Evolutionary conservation across 2,797 vertebrate genomes (phyloP).

Genomic region (Gobionotothen gibberifrons): DNA sequence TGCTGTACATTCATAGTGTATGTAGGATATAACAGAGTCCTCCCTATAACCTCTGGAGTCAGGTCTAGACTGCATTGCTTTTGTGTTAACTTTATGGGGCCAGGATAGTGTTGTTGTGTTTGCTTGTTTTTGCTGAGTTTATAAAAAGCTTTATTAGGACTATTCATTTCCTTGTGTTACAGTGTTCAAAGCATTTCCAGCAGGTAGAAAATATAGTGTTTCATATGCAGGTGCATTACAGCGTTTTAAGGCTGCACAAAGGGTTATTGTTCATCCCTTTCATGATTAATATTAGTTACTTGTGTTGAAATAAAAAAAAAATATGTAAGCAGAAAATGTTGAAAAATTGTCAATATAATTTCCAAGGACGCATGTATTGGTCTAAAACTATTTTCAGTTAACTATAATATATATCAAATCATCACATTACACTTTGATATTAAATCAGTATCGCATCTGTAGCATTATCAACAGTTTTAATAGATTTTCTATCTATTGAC

Average conservation of each 20-base stretch:
- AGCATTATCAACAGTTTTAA: background rate
- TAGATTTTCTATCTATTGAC: background rate
- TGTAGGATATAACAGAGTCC: background rate
- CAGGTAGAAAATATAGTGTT: background rate
- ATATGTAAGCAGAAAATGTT: background rate
- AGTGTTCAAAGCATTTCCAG: slow-evolving; percentile 4
- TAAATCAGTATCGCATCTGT: too few relatives aligned
- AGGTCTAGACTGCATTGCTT: background rate
- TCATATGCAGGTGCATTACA: slow-evolving; percentile 8
- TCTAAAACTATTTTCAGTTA: background rate
- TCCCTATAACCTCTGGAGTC: background rate
- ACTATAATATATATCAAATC: background rate
- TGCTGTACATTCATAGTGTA: background rate
- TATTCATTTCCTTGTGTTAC: background rate
- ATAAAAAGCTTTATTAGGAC: background rate
- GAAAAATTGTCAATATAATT: background rate
- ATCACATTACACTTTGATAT: background rate
- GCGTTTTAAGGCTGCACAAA: background rate
- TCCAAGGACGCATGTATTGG: background rate
- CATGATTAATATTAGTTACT: background rate
- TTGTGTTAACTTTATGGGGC: background rate
- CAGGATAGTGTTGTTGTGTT: background rate
- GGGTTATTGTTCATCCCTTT: background rate
- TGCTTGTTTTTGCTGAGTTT: slow-evolving; percentile 1
- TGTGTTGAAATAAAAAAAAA: too few relatives aligned